These are phyloP conservation scores for Neopelma chrysocephalum DNA, from an alignment of 2,797 vertebrate genomes.

Conservation along the genomic window DNA sequence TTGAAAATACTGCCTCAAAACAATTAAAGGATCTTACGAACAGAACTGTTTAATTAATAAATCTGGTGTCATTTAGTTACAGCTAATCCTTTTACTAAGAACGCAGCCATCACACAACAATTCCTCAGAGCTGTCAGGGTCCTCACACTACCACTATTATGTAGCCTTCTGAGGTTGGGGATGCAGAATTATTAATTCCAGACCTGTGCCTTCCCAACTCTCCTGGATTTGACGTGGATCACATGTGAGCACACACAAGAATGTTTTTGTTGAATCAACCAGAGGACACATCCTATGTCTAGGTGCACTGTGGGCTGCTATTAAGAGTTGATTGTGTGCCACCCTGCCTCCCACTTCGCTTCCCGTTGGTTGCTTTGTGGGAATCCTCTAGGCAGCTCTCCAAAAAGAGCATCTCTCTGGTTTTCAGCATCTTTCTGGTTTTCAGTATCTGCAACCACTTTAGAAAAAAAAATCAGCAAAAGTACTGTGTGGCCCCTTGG, in stretches of 20 bases:
- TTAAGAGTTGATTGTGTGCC: neutral
- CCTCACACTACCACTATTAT: neutral
- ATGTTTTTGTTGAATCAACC: neutral
- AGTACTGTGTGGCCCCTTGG: neutral
- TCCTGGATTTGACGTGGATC: neutral
- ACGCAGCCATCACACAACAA: neutral
- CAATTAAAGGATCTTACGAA: neutral
- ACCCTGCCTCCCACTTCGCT: neutral
- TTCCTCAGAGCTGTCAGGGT: neutral
- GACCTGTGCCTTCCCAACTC: neutral
- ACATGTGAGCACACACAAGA: neutral
- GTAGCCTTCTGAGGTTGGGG: neutral
- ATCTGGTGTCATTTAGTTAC: neutral
- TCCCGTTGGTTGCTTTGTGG: neutral
- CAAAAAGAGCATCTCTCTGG: neutral
- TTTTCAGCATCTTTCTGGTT: neutral
- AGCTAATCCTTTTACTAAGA: slow-evolving; percentile 31
- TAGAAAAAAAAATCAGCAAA: neutral
- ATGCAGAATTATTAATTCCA: neutral
- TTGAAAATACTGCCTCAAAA: neutral
- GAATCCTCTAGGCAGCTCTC: neutral
- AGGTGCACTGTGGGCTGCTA: neutral
- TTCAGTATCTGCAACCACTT: neutral
- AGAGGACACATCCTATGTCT: neutral
- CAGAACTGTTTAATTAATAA: slow-evolving; percentile 23